Conservation (phyloP, 2,113 vertebrate species). For the Pituophis catenifer region DNA sequence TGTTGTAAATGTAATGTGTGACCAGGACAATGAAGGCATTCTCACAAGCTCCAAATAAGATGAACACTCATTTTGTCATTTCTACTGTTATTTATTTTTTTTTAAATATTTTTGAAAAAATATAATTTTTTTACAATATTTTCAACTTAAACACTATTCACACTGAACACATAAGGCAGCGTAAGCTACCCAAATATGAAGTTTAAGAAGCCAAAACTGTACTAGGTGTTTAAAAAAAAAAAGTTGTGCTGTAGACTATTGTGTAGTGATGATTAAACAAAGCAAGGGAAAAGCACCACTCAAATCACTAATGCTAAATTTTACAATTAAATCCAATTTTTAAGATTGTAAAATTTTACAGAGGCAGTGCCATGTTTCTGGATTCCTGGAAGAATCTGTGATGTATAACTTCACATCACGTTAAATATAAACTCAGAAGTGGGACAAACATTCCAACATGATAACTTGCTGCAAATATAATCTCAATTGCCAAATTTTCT, state of each 20-base stretch:
- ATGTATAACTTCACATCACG: conserved; percentile 46
- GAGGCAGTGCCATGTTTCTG: conserved; percentile 39
- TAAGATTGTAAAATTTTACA: conserved; percentile 44
- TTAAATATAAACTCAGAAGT: conserved; percentile 7
- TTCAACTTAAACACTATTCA: conserved; percentile 91
- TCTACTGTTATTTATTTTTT: conserved; percentile 91
- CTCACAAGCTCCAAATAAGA: not conserved
- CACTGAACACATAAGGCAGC: conserved; percentile 83
- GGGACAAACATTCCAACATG: conserved; percentile 45
- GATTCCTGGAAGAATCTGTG: conserved; percentile 44
- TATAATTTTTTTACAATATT: conserved; percentile 89
- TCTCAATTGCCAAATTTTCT: conserved; percentile 19
- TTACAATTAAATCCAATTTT: conserved; percentile 56
- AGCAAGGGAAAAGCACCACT: conserved; percentile 79
- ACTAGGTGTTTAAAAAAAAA: conserved; percentile 74
- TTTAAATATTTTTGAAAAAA: conserved; percentile 92
- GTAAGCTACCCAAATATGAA: conserved; percentile 77
- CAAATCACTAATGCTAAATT: conserved; percentile 65
- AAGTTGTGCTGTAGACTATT: conserved; percentile 77
- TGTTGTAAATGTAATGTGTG: not conserved
- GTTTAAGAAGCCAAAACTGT: conserved; percentile 82
- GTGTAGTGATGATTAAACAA: conserved; percentile 77
- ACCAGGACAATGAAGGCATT: not conserved
- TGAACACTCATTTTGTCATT: conserved; percentile 55
- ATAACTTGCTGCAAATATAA: conserved; percentile 42